These are phyloP conservation scores for Myotis vivesi DNA, from an alignment of 2,797 vertebrate species.

Conservation along the genomic window DNA sequence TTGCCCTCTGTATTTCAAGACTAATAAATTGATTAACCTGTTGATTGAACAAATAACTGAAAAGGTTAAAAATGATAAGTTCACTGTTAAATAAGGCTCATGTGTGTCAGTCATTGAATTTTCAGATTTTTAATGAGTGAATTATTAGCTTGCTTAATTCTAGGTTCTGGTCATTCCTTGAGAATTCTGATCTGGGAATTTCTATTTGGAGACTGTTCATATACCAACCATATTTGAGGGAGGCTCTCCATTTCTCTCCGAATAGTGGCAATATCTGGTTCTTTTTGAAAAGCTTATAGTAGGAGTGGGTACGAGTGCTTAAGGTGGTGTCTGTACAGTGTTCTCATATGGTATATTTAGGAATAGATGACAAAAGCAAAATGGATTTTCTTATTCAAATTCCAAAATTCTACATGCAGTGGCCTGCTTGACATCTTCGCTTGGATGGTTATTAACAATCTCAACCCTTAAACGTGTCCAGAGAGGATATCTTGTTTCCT, in stretches of 20 bases:
- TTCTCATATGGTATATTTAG: neutral
- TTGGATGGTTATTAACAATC: neutral
- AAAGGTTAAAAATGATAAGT: neutral
- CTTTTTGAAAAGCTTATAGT: neutral
- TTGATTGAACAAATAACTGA: neutral
- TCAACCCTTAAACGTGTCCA: neutral
- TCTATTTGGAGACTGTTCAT: neutral
- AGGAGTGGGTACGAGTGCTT: neutral
- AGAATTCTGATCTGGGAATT: slow-evolving; percentile 6
- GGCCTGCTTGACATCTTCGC: neutral
- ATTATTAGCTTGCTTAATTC: neutral
- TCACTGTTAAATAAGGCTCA: neutral
- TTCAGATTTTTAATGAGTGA: neutral
- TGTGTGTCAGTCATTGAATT: neutral
- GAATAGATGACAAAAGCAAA: neutral
- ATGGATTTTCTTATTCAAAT: neutral
- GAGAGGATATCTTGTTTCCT: neutral
- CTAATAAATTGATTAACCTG: neutral
- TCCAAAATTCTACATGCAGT: neutral
- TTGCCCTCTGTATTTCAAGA: slow-evolving; percentile 11
- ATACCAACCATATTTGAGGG: neutral
- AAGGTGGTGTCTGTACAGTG: neutral
- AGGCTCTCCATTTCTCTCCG: neutral
- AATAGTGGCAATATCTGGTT: neutral
- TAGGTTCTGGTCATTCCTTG: neutral